phyloP scores from a whole-genome alignment of 2,113 vertebrate species.

The Lepus europaeus region DNA sequence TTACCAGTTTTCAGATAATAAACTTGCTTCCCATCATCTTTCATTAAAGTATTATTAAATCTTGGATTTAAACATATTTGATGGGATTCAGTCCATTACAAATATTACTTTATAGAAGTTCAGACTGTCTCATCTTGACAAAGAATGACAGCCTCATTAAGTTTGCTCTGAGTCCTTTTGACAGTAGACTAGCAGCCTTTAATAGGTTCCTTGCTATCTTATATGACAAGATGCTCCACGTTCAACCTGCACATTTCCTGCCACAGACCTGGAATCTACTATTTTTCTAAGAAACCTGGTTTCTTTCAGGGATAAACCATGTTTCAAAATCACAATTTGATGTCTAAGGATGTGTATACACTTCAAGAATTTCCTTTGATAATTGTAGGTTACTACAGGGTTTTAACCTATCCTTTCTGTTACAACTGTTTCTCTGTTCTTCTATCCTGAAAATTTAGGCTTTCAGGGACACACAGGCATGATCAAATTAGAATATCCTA shows the following conservation, averaged over 20 bases:
- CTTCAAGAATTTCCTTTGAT: not conserved
- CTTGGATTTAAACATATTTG: not conserved
- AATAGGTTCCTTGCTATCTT: not conserved
- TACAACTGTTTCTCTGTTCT: not conserved
- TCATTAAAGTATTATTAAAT: not conserved
- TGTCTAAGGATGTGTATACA: not conserved
- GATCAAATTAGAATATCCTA: not conserved
- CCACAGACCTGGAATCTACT: not conserved
- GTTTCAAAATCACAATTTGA: not conserved
- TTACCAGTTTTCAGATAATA: not conserved
- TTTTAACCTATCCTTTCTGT: slow-evolving; percentile 29
- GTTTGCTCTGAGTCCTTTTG: not conserved
- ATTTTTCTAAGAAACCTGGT: not conserved
- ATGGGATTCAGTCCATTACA: not conserved
- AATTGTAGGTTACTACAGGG: not conserved
- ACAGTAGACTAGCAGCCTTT: not conserved
- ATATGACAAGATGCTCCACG: not conserved
- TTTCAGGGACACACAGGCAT: not conserved
- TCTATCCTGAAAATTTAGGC: not conserved
- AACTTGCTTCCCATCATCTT: slow-evolving; percentile 6
- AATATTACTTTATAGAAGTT: slow-evolving; percentile 5
- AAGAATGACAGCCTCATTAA: not conserved
- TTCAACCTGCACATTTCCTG: not conserved
- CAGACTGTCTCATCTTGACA: not conserved
- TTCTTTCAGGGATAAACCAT: not conserved